Evolutionary conservation across 2,888 invertebrate species (phyloP).

Genomic region (Eulithis prunata): DNA sequence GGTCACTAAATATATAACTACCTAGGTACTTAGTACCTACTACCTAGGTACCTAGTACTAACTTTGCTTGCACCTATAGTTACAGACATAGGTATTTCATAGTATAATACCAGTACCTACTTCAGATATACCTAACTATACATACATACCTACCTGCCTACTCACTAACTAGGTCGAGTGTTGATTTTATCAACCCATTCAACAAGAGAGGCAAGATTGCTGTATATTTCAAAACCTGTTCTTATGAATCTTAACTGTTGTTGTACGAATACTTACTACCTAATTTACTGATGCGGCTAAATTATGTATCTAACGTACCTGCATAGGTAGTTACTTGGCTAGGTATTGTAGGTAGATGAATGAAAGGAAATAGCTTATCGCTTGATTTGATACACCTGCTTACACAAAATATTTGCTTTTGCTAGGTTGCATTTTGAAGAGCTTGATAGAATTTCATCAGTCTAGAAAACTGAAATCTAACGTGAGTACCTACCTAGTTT

Average conservation of each 20-base stretch:
- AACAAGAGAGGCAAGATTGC: conserved; percentile 10
- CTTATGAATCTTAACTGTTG: conserved; percentile 2
- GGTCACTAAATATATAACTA: too few species aligned
- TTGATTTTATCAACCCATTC: not conserved
- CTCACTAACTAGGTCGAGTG: conserved; percentile 8
- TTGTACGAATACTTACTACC: not conserved
- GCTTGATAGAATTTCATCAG: conserved; percentile 26
- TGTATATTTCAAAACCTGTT: conserved; percentile 6
- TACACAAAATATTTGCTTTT: not conserved
- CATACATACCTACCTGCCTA: too few species aligned
- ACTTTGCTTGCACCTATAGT: too few species aligned
- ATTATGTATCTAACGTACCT: too few species aligned
- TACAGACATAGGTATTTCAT: too few species aligned
- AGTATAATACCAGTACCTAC: too few species aligned
- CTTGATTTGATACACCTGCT: not conserved
- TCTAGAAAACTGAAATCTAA: conserved; percentile 15
- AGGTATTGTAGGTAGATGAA: too few species aligned
- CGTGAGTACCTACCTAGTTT: conserved; percentile 15
- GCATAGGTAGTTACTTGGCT: too few species aligned
- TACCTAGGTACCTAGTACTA: too few species aligned
- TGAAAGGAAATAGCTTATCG: not conserved
- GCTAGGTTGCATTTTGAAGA: not conserved
- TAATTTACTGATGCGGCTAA: too few species aligned
- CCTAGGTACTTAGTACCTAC: too few species aligned
- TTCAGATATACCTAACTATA: too few species aligned